Percentiles rank a stretch among this genome's conserved stretches.
These are phyloP conservation scores for Tetranychus cinnabarinus DNA, from an alignment of 1,140 invertebrate species.

Conservation along the genomic window DNA sequence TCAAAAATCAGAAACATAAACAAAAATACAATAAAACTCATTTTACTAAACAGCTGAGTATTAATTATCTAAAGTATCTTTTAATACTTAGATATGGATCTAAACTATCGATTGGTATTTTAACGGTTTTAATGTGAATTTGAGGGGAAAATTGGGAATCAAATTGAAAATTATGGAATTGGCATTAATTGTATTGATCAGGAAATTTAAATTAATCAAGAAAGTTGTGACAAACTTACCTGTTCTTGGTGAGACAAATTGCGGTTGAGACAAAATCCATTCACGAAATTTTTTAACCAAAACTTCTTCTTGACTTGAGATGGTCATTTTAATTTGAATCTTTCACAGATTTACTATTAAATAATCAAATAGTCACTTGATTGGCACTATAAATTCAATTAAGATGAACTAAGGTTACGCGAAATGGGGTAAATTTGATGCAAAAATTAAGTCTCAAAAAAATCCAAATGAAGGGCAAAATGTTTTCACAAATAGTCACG, in stretches of 20 bases:
- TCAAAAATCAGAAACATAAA: neutral
- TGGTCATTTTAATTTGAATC: neutral
- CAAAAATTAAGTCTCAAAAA: no score
- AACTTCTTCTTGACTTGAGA: neutral
- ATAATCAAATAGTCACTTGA: no score
- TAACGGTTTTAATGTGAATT: neutral
- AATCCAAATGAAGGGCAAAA: no score
- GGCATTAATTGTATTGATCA: no score
- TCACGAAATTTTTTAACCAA: neutral
- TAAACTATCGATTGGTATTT: neutral
- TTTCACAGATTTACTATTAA: no score
- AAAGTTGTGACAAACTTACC: neutral
- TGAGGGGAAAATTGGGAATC: neutral
- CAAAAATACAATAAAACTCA: neutral
- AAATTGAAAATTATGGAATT: no score
- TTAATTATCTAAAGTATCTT: neutral
- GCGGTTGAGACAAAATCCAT: neutral
- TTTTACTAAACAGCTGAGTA: neutral
- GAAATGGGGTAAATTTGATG: no score
- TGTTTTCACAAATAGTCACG: no score
- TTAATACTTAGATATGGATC: neutral
- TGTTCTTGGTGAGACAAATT: neutral
- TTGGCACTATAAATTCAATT: no score
- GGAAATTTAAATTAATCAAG: no score
- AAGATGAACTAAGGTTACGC: no score